phyloP scores from a whole-genome alignment of 2,797 vertebrate genomes.

The Coilia nasus region DNA sequence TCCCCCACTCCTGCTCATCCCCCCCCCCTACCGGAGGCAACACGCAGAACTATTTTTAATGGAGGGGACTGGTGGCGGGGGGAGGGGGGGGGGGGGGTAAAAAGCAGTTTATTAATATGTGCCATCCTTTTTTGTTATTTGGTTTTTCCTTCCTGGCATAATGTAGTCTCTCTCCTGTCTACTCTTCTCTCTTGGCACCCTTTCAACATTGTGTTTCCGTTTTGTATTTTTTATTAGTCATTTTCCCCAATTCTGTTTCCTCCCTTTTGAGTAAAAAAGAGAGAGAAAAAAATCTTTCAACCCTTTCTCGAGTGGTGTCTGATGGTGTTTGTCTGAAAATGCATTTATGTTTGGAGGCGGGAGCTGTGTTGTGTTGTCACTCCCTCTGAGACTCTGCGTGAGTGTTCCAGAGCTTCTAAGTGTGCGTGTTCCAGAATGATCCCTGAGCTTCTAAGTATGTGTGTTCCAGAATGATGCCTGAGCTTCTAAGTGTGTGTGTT shows the following conservation, averaged over 20 bases:
- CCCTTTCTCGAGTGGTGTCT: slow-evolving; percentile 57
- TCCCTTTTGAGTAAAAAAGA: slow-evolving; percentile 64
- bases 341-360: slow-evolving; percentile 49
- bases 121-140: slow-evolving; percentile 65
- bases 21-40: slow-evolving; percentile 62
- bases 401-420: not conserved
- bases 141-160: slow-evolving; percentile 56
- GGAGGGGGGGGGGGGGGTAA: slow-evolving; percentile 34
- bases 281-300: slow-evolving; percentile 57
- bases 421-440: slow-evolving; percentile 48
- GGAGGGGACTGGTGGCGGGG: slow-evolving; percentile 32
- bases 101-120: slow-evolving; percentile 69
- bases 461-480: not conserved
- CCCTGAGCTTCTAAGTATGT: slow-evolving; percentile 38
- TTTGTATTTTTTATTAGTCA: slow-evolving; percentile 35
- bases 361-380: slow-evolving; percentile 57
- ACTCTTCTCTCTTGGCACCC: slow-evolving; percentile 43
- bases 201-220: slow-evolving; percentile 51
- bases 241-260: slow-evolving; percentile 51
- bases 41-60: slow-evolving; percentile 59
- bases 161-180: slow-evolving; percentile 50
- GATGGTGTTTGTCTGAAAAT: slow-evolving; percentile 57
- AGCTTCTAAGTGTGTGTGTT: not conserved
- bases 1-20: slow-evolving; percentile 53
- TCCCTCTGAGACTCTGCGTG: slow-evolving; percentile 45